phyloP scores from a whole-genome alignment of 2,797 vertebrate species.

The Telmatherina bonti region DNA sequence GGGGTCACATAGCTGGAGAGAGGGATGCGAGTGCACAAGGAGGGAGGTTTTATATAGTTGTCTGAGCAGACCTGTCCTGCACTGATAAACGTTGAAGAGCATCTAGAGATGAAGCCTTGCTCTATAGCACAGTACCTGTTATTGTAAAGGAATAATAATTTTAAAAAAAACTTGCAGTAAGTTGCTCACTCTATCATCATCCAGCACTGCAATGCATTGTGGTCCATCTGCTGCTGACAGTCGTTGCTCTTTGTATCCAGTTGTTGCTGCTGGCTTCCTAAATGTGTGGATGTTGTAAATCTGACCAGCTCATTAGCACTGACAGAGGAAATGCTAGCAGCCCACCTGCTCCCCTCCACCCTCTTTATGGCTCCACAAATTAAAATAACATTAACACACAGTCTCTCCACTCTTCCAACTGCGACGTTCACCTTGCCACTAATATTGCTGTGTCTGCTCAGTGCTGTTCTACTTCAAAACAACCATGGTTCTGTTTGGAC shows the following conservation, averaged over 20 bases:
- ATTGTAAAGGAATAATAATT: constrained; percentile 21
- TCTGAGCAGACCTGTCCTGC: constrained; percentile 7
- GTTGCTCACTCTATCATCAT: constrained; percentile 49
- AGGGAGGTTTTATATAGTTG: constrained; percentile 26
- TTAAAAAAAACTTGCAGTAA: constrained; percentile 41
- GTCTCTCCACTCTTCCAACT: constrained; percentile 46
- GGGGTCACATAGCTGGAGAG: constrained; percentile 41
- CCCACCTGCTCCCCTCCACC: constrained; percentile 84
- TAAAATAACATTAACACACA: constrained; percentile 79
- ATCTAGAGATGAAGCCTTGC: constrained; percentile 27
- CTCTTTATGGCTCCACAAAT: constrained; percentile 84
- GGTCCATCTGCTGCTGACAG: constrained; percentile 70
- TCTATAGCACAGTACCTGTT: constrained; percentile 43
- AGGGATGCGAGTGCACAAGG: not conserved
- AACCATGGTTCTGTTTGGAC: constrained; percentile 19
- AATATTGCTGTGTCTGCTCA: constrained; percentile 62
- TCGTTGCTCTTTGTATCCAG: constrained; percentile 44
- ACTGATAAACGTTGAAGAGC: constrained; percentile 30
- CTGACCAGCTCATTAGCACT: constrained; percentile 80
- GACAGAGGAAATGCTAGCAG: constrained; percentile 78
- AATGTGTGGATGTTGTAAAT: constrained; percentile 76
- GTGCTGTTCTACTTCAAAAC: constrained; percentile 19
- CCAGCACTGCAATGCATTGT: constrained; percentile 54
- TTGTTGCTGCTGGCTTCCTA: constrained; percentile 52
- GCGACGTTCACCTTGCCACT: constrained; percentile 63